Base-by-base conservation (phyloP, 2,888 invertebrate species). In the Schizotus pectinicornis region DNA sequence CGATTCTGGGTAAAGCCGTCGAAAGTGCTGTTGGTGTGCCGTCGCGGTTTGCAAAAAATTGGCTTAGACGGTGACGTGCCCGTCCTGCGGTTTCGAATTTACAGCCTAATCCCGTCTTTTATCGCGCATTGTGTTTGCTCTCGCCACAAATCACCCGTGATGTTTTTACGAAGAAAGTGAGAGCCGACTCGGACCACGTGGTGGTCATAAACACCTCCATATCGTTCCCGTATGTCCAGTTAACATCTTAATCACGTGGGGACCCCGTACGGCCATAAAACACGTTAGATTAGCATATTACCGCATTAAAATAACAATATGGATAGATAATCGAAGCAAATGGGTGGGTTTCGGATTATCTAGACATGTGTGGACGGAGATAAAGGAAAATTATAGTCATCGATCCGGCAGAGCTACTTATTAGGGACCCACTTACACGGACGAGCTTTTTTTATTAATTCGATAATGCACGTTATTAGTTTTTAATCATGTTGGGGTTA, bases 321-420 rank as follows among this genome's bases (percentile, higher is more conserved):
- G 72, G 67, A 67, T 69, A 71, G 71, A 71, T 73, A 73, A 72
- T 74, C 71, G 68, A 69, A 69, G 65, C 63, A 67, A 75, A 74
- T 74, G 70, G 73, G 71, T 70, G 72, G 74, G 71, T 73, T 69
- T 68, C 61, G 64, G 68, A 70, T 72, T 73, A 76, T 71, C 71
- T 68, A 71, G 71, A 72, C 72, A 73, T 73, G 69, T 74, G 74
- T 74, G 74, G 74, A 75, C 69, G 72, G 59, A 71, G 73, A 74
- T 74, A 73, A 69, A 70, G 67, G 70, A 68, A 77, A 77, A 79
- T 79, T 78, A 79, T 74, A 78, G 79, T 78, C 70, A 79, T 79
- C 76, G 62, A 68, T 67, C 68, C 61, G 64, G 67, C 71, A 73
- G 74, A 75, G 76, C 76, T 75, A 73, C 76, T 78, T 75, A 79